Conservation (phyloP, 1,140 invertebrate species). For the Leptoteleia sp. region DNA sequence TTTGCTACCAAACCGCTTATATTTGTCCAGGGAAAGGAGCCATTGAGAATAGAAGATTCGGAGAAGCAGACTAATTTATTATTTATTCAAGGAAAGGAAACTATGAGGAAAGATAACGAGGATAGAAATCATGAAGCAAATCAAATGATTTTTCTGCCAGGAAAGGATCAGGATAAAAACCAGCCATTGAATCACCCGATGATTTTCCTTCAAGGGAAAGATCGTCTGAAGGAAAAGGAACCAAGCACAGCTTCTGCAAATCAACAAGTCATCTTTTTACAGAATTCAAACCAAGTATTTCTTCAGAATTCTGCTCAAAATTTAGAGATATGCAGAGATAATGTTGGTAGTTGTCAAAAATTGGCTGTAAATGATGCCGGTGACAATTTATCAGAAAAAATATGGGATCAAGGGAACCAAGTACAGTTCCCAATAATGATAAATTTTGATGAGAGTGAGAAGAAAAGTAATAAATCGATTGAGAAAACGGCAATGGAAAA, state of each 20-base stretch:
- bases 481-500: conserved; percentile 14
- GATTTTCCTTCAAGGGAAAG: conserved; percentile 32
- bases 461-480: neutral
- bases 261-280: conserved; percentile 59
- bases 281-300: conserved; percentile 54
- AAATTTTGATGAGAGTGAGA: conserved; percentile 22
- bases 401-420: conserved; percentile 19
- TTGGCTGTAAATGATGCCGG: neutral
- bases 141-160: conserved; percentile 26
- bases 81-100: conserved; percentile 25
- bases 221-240: conserved; percentile 11
- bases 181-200: conserved; percentile 9
- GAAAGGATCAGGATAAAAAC: conserved; percentile 6
- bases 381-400: conserved; percentile 4
- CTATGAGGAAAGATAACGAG: conserved; percentile 16
- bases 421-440: conserved; percentile 16
- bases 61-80: conserved; percentile 31
- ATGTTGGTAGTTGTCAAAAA: conserved; percentile 3
- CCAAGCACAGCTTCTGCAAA: conserved; percentile 2
- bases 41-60: conserved; percentile 27
- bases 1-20: conserved; percentile 27
- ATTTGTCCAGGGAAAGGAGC: conserved; percentile 30
- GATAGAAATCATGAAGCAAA: conserved; percentile 2
- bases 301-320: conserved; percentile 19
- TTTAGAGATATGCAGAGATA: conserved; percentile 10